Conservation (phyloP, 2,888 invertebrate genomes). For the Caenorhabditis parvicauda region DNA sequence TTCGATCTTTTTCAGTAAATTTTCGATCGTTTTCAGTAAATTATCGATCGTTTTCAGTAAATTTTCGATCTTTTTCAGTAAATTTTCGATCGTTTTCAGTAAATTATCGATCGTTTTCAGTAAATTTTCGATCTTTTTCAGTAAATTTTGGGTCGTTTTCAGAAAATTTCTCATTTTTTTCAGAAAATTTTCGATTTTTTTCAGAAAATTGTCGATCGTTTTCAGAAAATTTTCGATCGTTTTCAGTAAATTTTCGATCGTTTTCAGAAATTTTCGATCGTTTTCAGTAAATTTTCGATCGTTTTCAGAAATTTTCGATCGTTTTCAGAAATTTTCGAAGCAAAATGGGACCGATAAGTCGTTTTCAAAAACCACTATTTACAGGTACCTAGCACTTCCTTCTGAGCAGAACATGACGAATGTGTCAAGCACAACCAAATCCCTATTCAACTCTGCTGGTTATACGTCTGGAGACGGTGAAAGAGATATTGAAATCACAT, state of each 20-base stretch:
- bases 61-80: neutral
- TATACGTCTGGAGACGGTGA: constrained; percentile 75
- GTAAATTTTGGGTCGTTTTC: too few species aligned
- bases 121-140: neutral
- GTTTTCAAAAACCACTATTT: constrained; percentile 44
- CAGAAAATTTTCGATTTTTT: neutral
- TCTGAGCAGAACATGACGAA: constrained; percentile 38
- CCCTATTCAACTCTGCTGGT: constrained; percentile 85
- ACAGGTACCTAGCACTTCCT: constrained; percentile 57
- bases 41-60: constrained; percentile 1
- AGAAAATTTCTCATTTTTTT: neutral
- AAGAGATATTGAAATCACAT: constrained; percentile 53
- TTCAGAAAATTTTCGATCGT: neutral
- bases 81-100: neutral
- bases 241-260: constrained; percentile 49
- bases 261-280: too few species aligned
- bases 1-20: neutral
- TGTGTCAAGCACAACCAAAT: constrained; percentile 76
- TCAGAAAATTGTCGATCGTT: neutral
- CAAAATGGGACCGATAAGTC: too few species aligned
- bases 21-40: neutral
- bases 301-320: neutral
- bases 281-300: neutral
- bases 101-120: neutral
- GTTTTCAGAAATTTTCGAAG: neutral